Evolutionary conservation across 2,113 vertebrate species (phyloP).

Genomic region (Canis aureus): DNA sequence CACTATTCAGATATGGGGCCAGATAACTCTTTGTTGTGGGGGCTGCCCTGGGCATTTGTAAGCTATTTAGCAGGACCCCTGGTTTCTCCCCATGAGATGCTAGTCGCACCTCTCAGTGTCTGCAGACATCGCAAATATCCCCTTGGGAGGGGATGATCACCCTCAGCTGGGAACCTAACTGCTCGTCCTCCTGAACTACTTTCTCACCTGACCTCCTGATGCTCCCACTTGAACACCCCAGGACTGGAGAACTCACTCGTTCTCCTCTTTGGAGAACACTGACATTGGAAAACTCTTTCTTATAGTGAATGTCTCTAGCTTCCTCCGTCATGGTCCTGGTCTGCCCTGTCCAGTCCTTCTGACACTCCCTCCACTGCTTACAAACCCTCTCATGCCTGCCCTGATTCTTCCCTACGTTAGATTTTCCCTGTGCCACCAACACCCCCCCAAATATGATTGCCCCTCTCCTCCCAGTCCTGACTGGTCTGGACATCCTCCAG

Average conservation of each 20-base stretch:
- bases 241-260: background rate
- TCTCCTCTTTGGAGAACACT: background rate
- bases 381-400: fast-evolving
- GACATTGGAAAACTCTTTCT: background rate
- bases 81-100: background rate
- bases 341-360: background rate
- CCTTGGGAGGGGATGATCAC: no score
- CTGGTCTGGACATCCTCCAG: background rate
- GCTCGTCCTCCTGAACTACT: background rate
- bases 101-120: background rate
- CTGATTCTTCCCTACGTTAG: background rate
- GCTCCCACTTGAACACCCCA: background rate
- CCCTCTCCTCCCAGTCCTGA: background rate
- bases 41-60: background rate
- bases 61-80: background rate
- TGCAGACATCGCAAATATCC: background rate
- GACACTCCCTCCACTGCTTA: background rate
- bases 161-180: background rate
- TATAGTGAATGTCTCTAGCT: background rate
- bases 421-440: fast-evolving
- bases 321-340: background rate
- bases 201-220: background rate
- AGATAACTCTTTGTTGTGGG: background rate
- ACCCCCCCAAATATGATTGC: no score
- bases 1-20: background rate